Evolutionary conservation across 2,888 invertebrate genomes (phyloP).

Genomic region (Lasioglossum lativentre): DNA sequence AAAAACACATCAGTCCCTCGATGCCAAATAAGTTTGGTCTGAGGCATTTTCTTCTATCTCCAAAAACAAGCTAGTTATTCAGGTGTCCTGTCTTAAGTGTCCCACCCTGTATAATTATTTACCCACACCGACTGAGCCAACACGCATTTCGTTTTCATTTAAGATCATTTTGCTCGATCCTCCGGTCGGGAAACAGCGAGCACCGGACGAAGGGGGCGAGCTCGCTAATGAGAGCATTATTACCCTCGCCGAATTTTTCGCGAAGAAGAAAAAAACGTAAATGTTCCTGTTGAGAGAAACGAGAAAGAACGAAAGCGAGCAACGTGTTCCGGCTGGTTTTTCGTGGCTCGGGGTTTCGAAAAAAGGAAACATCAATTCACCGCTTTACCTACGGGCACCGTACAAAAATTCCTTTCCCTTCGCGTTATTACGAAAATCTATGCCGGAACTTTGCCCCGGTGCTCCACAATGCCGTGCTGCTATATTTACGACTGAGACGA

Average conservation of each 20-base stretch:
- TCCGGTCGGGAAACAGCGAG: not conserved
- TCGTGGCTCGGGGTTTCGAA: not conserved
- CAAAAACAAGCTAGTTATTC: too few species aligned
- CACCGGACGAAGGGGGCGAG: not conserved
- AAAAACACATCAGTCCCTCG: too few species aligned
- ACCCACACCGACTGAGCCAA: too few species aligned
- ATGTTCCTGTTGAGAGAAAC: not conserved
- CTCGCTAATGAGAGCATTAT: not conserved
- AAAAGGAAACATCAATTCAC: slow-evolving; percentile 19
- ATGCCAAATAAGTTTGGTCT: too few species aligned
- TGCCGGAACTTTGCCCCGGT: slow-evolving; percentile 9
- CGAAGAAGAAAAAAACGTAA: not conserved
- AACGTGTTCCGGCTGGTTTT: not conserved
- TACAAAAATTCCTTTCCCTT: slow-evolving; percentile 14
- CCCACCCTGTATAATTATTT: too few species aligned
- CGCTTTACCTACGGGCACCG: not conserved
- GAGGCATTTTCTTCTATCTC: too few species aligned
- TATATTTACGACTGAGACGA: slow-evolving; percentile 55
- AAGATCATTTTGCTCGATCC: not conserved
- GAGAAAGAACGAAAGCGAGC: not conserved
- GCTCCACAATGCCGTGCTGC: slow-evolving; percentile 27
- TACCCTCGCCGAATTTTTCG: not conserved
- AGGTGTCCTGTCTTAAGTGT: too few species aligned
- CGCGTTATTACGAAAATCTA: slow-evolving; percentile 24
- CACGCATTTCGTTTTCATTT: not conserved